Evolutionary conservation across 1,140 invertebrate genomes (phyloP), one percentile per base, ranked within the genome.

Genomic region (Pseudobourletiella spinata): DNA sequence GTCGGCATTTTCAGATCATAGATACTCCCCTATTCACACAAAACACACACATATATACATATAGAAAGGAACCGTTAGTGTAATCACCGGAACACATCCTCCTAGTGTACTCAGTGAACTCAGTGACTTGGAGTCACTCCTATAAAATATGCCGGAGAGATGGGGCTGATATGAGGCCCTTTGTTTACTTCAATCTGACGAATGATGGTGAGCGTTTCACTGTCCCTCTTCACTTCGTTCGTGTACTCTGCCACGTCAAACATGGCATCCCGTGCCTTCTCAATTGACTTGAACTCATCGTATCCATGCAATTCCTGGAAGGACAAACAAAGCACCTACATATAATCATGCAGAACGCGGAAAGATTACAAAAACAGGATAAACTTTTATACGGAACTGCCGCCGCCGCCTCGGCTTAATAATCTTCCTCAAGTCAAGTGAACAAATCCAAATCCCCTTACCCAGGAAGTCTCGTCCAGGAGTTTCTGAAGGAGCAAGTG

Each of bases 211-310:
- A 96, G 77, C 55, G 90, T 89, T 74, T 98, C 95, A 55, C 88
- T 92, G 77, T 98, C 95, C 50, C 95, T 78, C 72, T 96, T 97
- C n/a, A 96, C 91, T 80, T 98, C 95, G 75, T 99, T 98, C 63
- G 96, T 95, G 76, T 93, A 99, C 71, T 93, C 85, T 15, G 94
- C 92, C 28, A 99, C 85, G 76, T 99, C 95, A 61, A 93, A 83
- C 95, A 98, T 99, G 26, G 88, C 88, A 75, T 97, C 92, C 70
- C 91, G 85, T n/a, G 95, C 93, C 72, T 86, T 82, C 68, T 87
- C 84, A 56, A 98, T 75, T 16, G 85, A 85, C 15, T 83, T 79
- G 72, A 86, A 86, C 70, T 98, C 93, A 59, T 93, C 89, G 67
- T 86, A 67, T 16, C 68, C 68, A 59, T 70, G 68, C 3, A 56